Evolutionary conservation across 2,888 invertebrate genomes (phyloP).

Genomic region (Dione juno): DNA sequence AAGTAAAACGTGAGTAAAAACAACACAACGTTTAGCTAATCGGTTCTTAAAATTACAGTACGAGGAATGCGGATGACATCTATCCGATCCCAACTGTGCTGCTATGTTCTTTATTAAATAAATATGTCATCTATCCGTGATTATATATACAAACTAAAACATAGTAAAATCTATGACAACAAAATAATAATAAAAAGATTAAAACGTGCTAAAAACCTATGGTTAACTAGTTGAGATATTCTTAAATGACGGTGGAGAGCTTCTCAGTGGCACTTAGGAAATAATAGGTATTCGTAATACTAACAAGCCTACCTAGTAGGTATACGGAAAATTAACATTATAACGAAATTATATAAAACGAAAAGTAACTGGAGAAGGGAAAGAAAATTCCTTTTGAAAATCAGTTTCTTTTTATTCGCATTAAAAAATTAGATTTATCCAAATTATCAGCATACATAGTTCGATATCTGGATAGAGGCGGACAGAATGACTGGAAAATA

Average conservation of each 20-base stretch:
- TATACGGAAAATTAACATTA: no score
- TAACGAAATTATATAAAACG: no score
- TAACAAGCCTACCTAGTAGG: no score
- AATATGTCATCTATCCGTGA: conserved; percentile 1
- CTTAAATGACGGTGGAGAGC: no score
- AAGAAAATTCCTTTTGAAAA: no score
- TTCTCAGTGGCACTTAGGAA: no score
- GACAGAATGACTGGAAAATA: not conserved
- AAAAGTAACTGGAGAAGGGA: no score
- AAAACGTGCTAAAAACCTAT: not conserved
- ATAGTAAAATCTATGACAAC: not conserved
- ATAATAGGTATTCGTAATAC: no score
- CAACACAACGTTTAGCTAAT: conserved; percentile 6
- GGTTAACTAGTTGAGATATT: no score
- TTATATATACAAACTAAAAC: no score
- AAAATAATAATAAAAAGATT: not conserved
- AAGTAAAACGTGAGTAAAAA: not conserved
- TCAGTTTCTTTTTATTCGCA: not conserved
- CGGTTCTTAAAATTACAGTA: conserved; percentile 9
- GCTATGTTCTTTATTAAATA: conserved; percentile 7
- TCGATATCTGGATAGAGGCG: not conserved
- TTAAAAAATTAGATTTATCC: not conserved
- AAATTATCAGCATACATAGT: not conserved
- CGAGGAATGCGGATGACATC: conserved; percentile 15
- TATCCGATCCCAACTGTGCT: not conserved